Percentiles rank a stretch among this genome's conserved stretches.
Conservation (phyloP, 2,888 invertebrate species). For the Limnephilus rhombicus region DNA sequence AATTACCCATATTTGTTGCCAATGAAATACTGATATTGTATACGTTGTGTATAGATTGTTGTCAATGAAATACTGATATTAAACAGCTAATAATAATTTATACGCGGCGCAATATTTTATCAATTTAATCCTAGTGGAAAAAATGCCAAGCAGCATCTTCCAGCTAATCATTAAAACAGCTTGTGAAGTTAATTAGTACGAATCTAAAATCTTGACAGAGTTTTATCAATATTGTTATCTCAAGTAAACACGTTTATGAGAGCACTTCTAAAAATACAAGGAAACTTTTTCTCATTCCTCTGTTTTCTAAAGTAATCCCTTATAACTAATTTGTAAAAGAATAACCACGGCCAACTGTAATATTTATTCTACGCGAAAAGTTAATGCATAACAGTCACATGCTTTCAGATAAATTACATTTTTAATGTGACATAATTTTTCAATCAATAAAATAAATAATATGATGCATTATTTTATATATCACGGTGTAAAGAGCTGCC, state of each 20-base stretch:
- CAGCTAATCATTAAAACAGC: neutral
- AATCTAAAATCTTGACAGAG: neutral
- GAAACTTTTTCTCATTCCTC: neutral
- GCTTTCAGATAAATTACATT: neutral
- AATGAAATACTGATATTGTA: neutral
- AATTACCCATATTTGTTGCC: neutral
- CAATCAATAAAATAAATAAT: too few relatives aligned
- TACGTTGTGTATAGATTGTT: neutral
- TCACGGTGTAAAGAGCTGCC: neutral
- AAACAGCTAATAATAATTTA: neutral
- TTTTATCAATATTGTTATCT: neutral
- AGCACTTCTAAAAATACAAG: constrained; percentile 6
- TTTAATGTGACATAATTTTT: too few relatives aligned
- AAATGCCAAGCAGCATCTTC: neutral
- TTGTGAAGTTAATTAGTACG: neutral
- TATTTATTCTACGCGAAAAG: neutral
- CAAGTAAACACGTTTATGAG: neutral
- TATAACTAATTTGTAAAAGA: neutral
- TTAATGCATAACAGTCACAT: neutral
- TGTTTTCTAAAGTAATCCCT: neutral
- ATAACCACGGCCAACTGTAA: neutral
- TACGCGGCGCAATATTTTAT: neutral
- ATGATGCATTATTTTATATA: neutral
- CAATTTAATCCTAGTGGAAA: neutral
- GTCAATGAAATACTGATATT: neutral